Percentiles rank a stretch among this genome's conserved stretches.
These are phyloP conservation scores for Cephus nigrinus DNA, from an alignment of 2,888 invertebrate genomes.

Conservation along the genomic window DNA sequence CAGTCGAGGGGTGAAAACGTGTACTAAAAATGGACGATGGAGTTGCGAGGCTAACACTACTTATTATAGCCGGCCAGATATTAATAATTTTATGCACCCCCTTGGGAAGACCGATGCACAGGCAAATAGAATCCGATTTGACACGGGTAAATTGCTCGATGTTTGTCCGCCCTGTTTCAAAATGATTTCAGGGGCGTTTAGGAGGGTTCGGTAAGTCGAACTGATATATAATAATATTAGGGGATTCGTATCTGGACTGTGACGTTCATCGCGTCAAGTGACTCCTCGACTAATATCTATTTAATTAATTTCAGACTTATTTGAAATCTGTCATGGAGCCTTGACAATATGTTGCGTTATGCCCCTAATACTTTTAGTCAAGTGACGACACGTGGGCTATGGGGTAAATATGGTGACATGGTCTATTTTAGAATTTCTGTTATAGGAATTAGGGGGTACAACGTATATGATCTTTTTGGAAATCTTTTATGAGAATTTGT, in stretches of 20 bases:
- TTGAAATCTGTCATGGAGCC: conserved; percentile 31
- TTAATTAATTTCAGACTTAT: conserved; percentile 58
- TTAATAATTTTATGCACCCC: conserved; percentile 61
- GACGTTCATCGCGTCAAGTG: conserved; percentile 44
- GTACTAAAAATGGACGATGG: not conserved
- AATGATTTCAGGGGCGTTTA: too few species aligned
- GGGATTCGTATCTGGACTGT: too few species aligned
- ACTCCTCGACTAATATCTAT: conserved; percentile 59
- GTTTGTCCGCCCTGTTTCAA: conserved; percentile 28
- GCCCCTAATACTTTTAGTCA: not conserved
- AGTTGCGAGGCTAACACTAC: too few species aligned
- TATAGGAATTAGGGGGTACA: too few species aligned
- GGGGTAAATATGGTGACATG: not conserved
- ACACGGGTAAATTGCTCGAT: conserved; percentile 46
- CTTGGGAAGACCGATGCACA: conserved; percentile 30
- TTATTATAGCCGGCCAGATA: conserved; percentile 22
- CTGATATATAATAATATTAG: too few species aligned
- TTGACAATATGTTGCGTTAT: conserved; percentile 33
- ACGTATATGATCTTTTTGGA: too few species aligned
- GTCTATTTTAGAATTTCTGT: too few species aligned
- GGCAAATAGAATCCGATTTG: conserved; percentile 54
- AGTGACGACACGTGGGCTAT: conserved; percentile 12
- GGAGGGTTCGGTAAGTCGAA: too few species aligned
- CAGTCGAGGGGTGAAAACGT: not conserved
- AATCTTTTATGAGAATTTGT: too few species aligned